Percentiles rank a stretch among this genome's conserved stretches.
These are phyloP conservation scores for Dryomyza anilis DNA, from an alignment of 2,888 invertebrate genomes.

Conservation along the genomic window DNA sequence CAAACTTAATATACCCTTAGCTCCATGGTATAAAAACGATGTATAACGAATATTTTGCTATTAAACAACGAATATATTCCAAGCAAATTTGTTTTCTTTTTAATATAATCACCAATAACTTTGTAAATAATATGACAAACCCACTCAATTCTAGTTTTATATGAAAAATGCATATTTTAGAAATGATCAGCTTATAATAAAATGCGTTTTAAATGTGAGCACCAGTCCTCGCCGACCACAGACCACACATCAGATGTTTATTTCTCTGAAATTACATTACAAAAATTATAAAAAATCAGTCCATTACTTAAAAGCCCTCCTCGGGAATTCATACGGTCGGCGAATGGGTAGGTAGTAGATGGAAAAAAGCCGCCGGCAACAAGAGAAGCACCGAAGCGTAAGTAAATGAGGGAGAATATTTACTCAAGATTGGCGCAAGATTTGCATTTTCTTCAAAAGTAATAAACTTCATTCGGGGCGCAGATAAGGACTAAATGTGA, in stretches of 20 bases:
- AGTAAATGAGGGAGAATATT: not conserved
- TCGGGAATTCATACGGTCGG: not conserved
- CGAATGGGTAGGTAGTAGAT: not conserved
- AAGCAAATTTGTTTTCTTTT: no score
- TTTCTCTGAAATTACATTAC: not conserved
- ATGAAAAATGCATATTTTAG: no score
- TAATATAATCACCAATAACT: no score
- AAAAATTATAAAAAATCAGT: not conserved
- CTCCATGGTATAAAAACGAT: no score
- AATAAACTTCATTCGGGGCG: constrained; percentile 40
- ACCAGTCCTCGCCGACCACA: no score
- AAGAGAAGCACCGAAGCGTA: constrained; percentile 8
- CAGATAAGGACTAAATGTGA: constrained; percentile 52
- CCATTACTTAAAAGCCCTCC: not conserved
- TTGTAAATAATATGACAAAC: no score
- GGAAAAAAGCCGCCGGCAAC: not conserved
- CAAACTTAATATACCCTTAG: no score
- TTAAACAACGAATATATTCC: no score
- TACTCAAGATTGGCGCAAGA: constrained; percentile 17
- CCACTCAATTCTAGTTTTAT: no score
- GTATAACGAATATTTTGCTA: no score
- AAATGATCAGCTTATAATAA: no score
- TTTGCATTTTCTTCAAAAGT: constrained; percentile 50
- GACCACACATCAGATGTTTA: not conserved
- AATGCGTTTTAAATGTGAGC: no score